A percentile compares a stretch with the other conserved stretches of the same genome.
phyloP scores from a whole-genome alignment of 2,113 vertebrate genomes.

The Eulemur macaco region DNA sequence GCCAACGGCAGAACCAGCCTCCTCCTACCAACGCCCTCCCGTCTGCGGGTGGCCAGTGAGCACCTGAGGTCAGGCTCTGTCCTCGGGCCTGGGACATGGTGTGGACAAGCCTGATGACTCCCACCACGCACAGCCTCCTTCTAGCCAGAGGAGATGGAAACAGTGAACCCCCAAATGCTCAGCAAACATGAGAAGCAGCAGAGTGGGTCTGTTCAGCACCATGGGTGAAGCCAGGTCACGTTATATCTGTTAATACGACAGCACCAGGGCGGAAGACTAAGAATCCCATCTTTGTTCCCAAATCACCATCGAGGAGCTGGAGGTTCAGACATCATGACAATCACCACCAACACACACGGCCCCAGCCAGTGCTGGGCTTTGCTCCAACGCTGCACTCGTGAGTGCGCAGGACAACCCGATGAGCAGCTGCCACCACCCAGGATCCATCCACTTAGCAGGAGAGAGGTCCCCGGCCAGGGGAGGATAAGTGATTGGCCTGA shows the following conservation, averaged over 20 bases:
- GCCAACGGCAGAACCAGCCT: neutral
- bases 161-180: neutral
- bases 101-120: neutral
- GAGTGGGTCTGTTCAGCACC: neutral
- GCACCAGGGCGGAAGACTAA: neutral
- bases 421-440: too few species aligned
- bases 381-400: accelerated
- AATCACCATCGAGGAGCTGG: neutral
- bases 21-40: too few species aligned
- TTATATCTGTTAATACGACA: accelerated
- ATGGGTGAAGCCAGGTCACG: neutral
- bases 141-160: neutral
- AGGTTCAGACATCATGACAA: accelerated
- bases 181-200: neutral
- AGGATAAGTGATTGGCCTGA: neutral
- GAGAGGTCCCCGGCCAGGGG: neutral
- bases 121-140: neutral
- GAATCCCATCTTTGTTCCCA: neutral
- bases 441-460: neutral
- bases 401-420: neutral
- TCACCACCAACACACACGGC: neutral
- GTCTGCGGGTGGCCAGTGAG: accelerated
- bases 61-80: neutral
- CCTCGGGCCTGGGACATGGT: neutral
- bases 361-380: too few species aligned